Evolutionary conservation across 2,797 vertebrate species (phyloP), one percentile per base, ranked within the genome.

Genomic region (Vespertilio murinus): DNA sequence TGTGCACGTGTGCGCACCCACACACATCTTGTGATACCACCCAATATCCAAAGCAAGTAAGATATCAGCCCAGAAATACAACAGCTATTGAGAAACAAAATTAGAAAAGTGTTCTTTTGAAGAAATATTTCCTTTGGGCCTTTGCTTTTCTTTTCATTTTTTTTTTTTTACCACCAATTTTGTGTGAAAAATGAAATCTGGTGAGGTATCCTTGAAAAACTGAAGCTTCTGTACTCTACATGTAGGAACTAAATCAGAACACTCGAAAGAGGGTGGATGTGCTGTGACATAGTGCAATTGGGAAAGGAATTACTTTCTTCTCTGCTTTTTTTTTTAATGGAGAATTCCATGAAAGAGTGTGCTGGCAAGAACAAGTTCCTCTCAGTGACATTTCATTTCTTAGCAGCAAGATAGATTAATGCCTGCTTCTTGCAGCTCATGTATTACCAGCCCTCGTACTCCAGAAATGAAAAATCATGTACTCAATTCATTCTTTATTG

Each of bases 301-400:
- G 87, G 54, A 87, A 54, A 93, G 89, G 64, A 88, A 95, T 95
- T 35, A 82, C 82, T 87, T 91, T 85, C 56, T 22, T 14, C 40
- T 81, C 30, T n/a, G 35, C 33, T 79, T 90, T 52, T 94, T 25
- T 25, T 95, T 94, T 20, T 95, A 88, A 93, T 90, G 65, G 85
- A 94, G 85, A 88, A 88, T 81, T 93, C 23, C 64, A 67, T 79
- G 83, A 86, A 71, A 81, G 86, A 78, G 70, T 93, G 12, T 92
- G 84, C 80, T 56, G 17, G 96, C 69, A 96, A 96, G 96, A 97
- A 86, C 95, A 96, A 97, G 96, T 92, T 88, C 80, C 81, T 97
- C 52, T 88, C 74, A 94, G 78, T 96, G 97, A 97, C 97, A 97
- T 97, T 98, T 97, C 88, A 96, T 98, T 98, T 97, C 95, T 97